Evolutionary conservation across 2,888 invertebrate genomes (phyloP).

Genomic region (Mesochorus sp.): DNA sequence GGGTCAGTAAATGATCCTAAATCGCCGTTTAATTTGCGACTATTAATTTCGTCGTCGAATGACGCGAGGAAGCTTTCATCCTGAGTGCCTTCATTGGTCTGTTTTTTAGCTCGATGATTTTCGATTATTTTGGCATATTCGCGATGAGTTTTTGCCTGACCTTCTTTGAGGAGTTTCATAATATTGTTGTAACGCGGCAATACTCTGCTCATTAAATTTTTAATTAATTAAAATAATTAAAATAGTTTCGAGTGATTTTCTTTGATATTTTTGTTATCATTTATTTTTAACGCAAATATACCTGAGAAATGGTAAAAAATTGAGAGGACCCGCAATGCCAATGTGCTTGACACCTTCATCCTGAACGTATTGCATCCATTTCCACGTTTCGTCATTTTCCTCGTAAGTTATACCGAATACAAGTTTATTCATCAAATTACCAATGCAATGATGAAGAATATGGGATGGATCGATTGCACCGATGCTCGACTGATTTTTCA

Average conservation of each 20-base stretch:
- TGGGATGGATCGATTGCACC: slow-evolving; percentile 83
- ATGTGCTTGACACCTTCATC: slow-evolving; percentile 93
- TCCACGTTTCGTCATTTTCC: slow-evolving; percentile 89
- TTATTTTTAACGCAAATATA: slow-evolving; percentile 72
- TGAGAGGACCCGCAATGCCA: slow-evolving; percentile 91
- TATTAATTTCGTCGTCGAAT: slow-evolving; percentile 86
- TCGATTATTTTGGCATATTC: slow-evolving; percentile 88
- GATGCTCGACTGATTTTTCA: slow-evolving; percentile 65
- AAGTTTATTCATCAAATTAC: slow-evolving; percentile 89
- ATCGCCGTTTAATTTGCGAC: slow-evolving; percentile 81
- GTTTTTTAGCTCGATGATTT: slow-evolving; percentile 80
- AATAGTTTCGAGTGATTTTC: neutral
- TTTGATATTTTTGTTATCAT: neutral
- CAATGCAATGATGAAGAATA: slow-evolving; percentile 87
- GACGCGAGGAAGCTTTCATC: slow-evolving; percentile 85
- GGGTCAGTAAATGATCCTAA: slow-evolving; percentile 85
- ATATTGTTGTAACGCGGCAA: slow-evolving; percentile 86
- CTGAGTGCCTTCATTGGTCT: slow-evolving; percentile 77
- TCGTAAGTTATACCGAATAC: slow-evolving; percentile 90
- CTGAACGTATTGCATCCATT: slow-evolving; percentile 89
- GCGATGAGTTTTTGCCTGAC: slow-evolving; percentile 88
- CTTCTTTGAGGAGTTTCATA: slow-evolving; percentile 87
- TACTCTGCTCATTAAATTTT: slow-evolving; percentile 83
- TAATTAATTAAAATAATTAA: neutral
- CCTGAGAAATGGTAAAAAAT: slow-evolving; percentile 92